Percentiles rank a stretch among this genome's conserved stretches.
Conservation (phyloP, 2,888 invertebrate species). For the Molorchus minor region DNA sequence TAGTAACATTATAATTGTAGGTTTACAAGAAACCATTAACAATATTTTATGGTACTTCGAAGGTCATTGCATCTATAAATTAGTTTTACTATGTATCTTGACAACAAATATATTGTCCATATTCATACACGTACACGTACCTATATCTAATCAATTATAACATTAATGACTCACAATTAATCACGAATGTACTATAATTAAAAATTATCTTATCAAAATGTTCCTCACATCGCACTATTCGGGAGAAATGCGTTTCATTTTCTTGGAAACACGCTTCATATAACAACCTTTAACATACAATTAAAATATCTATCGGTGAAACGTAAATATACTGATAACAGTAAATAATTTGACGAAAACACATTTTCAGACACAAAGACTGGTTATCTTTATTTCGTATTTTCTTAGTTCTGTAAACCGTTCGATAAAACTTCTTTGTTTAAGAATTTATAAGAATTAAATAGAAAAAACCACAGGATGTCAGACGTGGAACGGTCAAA, state of each 20-base stretch:
- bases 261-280: slow-evolving; percentile 6
- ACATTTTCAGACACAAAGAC: slow-evolving; percentile 7
- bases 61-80: slow-evolving; percentile 8
- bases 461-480: too few relatives aligned
- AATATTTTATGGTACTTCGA: background rate
- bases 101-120: slow-evolving; percentile 1
- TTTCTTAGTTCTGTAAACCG: background rate
- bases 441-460: too few relatives aligned
- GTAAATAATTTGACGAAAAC: slow-evolving; percentile 16
- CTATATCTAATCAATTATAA: background rate
- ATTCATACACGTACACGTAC: background rate
- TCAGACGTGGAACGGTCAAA: too few relatives aligned
- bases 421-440: too few relatives aligned
- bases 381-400: background rate
- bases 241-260: slow-evolving; percentile 18
- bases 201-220: slow-evolving; percentile 6
- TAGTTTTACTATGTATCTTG: background rate
- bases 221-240: slow-evolving; percentile 2
- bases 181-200: background rate
- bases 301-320: slow-evolving; percentile 3
- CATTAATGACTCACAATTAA: slow-evolving; percentile 7
- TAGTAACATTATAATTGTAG: too few relatives aligned
- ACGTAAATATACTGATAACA: slow-evolving; percentile 9
- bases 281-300: slow-evolving; percentile 7
- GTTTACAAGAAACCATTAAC: background rate